Percentiles rank a stretch among this genome's conserved stretches.
phyloP scores from a whole-genome alignment of 2,797 vertebrate genomes.

The Silurus lanzhouensis region DNA sequence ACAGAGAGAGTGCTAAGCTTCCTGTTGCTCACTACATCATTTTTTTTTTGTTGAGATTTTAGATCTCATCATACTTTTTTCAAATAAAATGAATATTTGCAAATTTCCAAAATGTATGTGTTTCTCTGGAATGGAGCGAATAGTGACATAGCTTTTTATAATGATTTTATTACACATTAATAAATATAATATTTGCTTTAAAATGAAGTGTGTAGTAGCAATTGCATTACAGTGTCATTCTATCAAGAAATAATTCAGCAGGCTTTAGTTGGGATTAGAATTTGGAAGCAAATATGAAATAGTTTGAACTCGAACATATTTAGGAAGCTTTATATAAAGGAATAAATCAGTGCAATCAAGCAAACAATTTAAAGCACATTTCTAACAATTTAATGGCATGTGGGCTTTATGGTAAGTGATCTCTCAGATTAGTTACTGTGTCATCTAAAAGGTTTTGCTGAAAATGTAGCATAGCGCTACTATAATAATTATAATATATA shows the following conservation, averaged over 20 bases:
- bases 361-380: not conserved
- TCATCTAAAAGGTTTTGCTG: not conserved
- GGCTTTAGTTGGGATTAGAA: not conserved
- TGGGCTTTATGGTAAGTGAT: not conserved
- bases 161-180: not conserved
- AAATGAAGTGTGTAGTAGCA: not conserved
- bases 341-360: not conserved
- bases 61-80: not conserved
- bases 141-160: no score
- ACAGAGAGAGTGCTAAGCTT: not conserved
- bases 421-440: not conserved
- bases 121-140: not conserved
- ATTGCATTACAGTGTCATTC: not conserved
- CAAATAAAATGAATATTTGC: not conserved
- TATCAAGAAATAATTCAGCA: not conserved
- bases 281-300: not conserved
- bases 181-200: not conserved
- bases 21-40: not conserved
- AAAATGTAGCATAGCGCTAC: not conserved
- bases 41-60: not conserved
- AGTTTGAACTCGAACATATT: not conserved
- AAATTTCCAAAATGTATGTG: not conserved
- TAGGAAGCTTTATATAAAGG: not conserved
- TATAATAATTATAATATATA: not conserved
- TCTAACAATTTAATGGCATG: not conserved